Percentiles rank a stretch among this genome's conserved stretches.
Evolutionary conservation across 2,888 invertebrate genomes (phyloP).

Genomic region (Ptychoptera contaminata): DNA sequence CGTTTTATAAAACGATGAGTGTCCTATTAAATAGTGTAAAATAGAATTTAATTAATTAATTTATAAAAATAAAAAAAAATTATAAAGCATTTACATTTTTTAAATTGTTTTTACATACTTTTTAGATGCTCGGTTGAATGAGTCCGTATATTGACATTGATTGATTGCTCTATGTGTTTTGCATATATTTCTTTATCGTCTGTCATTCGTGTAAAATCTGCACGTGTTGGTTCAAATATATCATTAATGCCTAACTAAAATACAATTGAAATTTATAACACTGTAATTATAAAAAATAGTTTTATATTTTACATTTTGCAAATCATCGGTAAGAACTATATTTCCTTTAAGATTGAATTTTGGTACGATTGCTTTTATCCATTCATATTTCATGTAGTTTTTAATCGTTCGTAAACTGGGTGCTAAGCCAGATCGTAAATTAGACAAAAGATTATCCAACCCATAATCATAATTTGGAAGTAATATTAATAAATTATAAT

Average conservation of each 20-base stretch:
- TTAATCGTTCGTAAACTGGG: conserved; percentile 45
- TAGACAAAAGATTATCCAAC: conserved; percentile 45
- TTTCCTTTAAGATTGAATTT: conserved; percentile 67
- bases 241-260: conserved; percentile 57
- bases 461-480: conserved; percentile 50
- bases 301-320: conserved; percentile 66
- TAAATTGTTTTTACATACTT: conserved; percentile 19
- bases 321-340: conserved; percentile 60
- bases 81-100: not conserved
- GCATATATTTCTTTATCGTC: conserved; percentile 60
- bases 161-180: conserved; percentile 68
- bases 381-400: conserved; percentile 47
- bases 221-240: conserved; percentile 65
- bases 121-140: conserved; percentile 36
- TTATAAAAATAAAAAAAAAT: not conserved
- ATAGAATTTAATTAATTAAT: conserved; percentile 8
- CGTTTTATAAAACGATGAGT: conserved; percentile 25
- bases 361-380: conserved; percentile 63
- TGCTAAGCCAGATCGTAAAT: conserved; percentile 42
- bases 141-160: conserved; percentile 68
- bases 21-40: conserved; percentile 19
- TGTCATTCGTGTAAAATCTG: conserved; percentile 68
- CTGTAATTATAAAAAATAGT: conserved; percentile 1
- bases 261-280: conserved; percentile 8
- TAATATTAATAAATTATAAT: conserved; percentile 60